Conservation (phyloP, 1,140 invertebrate species). For the Zaprionus kolodkinae region DNA sequence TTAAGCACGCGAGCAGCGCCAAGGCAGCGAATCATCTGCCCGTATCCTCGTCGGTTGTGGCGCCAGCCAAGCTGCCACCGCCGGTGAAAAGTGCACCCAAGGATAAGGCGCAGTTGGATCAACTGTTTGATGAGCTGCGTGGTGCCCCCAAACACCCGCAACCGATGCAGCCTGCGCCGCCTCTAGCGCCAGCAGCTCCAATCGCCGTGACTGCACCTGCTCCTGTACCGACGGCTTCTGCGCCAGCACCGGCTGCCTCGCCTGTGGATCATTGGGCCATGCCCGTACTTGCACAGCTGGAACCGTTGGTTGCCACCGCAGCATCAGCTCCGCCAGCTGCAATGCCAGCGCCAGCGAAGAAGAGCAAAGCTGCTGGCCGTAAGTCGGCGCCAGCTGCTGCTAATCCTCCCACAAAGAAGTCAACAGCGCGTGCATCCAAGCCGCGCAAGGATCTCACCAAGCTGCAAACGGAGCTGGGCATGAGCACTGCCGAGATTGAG, state of each 20-base stretch:
- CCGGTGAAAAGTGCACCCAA: constrained; percentile 58
- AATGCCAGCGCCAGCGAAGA: constrained; percentile 17
- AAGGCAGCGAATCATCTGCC: constrained; percentile 33
- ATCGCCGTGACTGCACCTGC: neutral
- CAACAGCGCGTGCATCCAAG: constrained; percentile 10
- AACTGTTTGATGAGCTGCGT: constrained; percentile 77
- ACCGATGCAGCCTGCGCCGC: constrained; percentile 18
- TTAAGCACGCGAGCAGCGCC: constrained; percentile 85
- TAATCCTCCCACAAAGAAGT: neutral
- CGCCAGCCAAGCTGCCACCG: constrained; percentile 14
- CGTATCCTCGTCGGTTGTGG: neutral
- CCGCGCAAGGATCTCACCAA: constrained; percentile 72
- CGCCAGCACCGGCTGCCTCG: neutral
- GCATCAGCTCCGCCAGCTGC: constrained; percentile 42
- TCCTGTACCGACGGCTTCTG: constrained; percentile 5
- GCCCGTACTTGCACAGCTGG: constrained; percentile 32
- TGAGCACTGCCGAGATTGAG: constrained; percentile 85
- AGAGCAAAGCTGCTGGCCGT: neutral
- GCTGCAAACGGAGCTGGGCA: constrained; percentile 80
- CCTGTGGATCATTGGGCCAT: constrained; percentile 14
- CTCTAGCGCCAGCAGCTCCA: constrained; percentile 14
- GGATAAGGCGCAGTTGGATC: constrained; percentile 76
- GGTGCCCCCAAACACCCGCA: constrained; percentile 40
- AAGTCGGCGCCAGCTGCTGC: neutral
- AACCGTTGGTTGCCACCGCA: constrained; percentile 46